A percentile compares a stretch with the other conserved stretches of the same genome.
Evolutionary conservation across 2,113 vertebrate genomes (phyloP).

Genomic region (Emydura subglobosa): DNA sequence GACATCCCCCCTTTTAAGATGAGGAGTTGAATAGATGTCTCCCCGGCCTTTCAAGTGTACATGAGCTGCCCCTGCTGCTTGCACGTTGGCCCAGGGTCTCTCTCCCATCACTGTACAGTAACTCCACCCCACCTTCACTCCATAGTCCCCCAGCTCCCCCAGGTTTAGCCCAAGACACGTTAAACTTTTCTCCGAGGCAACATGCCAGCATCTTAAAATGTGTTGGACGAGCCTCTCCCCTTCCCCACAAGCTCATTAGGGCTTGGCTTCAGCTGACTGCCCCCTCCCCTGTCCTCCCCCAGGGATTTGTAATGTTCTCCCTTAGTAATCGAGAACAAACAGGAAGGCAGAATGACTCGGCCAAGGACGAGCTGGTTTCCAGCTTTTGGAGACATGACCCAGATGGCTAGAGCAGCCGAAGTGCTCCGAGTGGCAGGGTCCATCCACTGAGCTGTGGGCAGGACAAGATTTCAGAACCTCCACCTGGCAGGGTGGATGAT

Average conservation of each 20-base stretch:
- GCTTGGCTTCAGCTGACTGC: neutral
- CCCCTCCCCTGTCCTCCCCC: neutral
- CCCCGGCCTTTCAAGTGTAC: neutral
- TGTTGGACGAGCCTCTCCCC: neutral
- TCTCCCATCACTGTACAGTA: neutral
- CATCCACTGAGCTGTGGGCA: neutral
- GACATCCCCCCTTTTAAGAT: neutral
- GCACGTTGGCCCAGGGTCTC: neutral
- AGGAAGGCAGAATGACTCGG: neutral
- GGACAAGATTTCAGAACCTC: neutral
- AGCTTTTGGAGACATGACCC: neutral
- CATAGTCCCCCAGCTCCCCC: neutral
- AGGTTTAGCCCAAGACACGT: neutral
- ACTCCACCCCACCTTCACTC: neutral
- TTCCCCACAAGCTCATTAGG: neutral
- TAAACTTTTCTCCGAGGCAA: neutral
- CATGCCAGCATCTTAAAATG: neutral
- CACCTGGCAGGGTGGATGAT: neutral
- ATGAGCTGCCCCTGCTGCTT: neutral
- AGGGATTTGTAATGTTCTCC: neutral
- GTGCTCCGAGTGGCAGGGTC: neutral
- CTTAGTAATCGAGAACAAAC: neutral
- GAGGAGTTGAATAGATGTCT: neutral
- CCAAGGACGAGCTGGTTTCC: neutral
- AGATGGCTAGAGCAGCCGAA: neutral